phyloP scores from a whole-genome alignment of 2,888 invertebrate genomes.

The Catocala fraxini region DNA sequence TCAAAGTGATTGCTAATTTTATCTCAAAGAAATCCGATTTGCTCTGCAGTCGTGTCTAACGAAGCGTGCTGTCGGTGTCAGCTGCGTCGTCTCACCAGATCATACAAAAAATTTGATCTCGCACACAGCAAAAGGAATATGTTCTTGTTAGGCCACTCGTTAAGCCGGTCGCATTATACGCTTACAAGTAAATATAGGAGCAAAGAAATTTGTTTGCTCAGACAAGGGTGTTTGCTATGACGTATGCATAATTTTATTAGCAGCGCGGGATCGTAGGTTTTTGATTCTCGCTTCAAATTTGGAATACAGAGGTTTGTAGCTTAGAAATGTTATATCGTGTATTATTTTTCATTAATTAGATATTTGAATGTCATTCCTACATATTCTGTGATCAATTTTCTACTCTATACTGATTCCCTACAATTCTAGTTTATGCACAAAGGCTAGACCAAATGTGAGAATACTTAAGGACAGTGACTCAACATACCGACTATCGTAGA shows the following conservation, averaged over 20 bases:
- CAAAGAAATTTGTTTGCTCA: conserved; percentile 44
- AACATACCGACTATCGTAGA: too few relatives aligned
- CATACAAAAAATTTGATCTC: conserved; percentile 66
- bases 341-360: too few relatives aligned
- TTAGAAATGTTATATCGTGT: background rate
- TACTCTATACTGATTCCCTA: too few relatives aligned
- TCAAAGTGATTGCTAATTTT: conserved; percentile 79
- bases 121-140: conserved; percentile 51
- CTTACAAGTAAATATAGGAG: conserved; percentile 41
- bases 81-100: conserved; percentile 69
- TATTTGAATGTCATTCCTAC: too few relatives aligned
- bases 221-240: conserved; percentile 35
- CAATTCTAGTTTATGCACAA: too few relatives aligned
- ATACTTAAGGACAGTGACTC: too few relatives aligned
- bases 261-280: conserved; percentile 13
- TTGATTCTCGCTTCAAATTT: conserved; percentile 16
- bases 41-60: conserved; percentile 61
- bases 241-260: conserved; percentile 36
- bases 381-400: too few relatives aligned
- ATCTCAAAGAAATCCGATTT: conserved; percentile 75
- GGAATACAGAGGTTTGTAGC: background rate
- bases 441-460: too few relatives aligned
- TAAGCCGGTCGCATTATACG: conserved; percentile 41
- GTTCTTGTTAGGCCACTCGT: conserved; percentile 49
- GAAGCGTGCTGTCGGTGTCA: conserved; percentile 68